Conservation (phyloP, 2,797 vertebrate genomes). For the Trichosurus vulpecula region DNA sequence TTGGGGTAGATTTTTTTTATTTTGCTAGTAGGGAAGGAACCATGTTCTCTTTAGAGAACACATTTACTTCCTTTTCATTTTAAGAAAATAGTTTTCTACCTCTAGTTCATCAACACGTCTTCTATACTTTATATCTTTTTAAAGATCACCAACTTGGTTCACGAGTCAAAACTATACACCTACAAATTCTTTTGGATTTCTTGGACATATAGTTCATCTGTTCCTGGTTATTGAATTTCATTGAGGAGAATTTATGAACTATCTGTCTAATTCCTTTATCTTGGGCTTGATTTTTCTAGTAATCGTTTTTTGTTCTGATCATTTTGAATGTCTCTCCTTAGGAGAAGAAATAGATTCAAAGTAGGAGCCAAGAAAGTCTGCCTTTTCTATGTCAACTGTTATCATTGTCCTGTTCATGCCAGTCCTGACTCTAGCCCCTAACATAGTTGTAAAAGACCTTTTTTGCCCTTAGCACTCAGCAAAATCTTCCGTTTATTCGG, state of each 20-base stretch:
- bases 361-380: neutral
- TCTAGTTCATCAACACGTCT: neutral
- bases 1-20: neutral
- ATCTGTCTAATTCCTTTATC: neutral
- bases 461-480: neutral
- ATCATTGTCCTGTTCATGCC: neutral
- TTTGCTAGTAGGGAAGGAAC: too few species aligned
- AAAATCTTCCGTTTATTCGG: neutral
- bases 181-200: neutral
- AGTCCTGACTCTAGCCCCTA: neutral
- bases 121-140: neutral
- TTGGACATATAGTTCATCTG: neutral
- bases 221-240: neutral
- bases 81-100: neutral
- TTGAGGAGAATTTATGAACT: neutral
- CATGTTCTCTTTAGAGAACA: neutral
- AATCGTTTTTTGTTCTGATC: neutral
- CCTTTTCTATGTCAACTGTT: neutral
- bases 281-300: neutral
- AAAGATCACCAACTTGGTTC: neutral
- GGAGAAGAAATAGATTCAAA: neutral
- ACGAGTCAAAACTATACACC: neutral
- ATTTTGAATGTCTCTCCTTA: neutral
- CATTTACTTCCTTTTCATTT: neutral
- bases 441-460: neutral